Conservation (phyloP, 2,797 vertebrate genomes). For the Sternarchorhynchus goeldii region DNA sequence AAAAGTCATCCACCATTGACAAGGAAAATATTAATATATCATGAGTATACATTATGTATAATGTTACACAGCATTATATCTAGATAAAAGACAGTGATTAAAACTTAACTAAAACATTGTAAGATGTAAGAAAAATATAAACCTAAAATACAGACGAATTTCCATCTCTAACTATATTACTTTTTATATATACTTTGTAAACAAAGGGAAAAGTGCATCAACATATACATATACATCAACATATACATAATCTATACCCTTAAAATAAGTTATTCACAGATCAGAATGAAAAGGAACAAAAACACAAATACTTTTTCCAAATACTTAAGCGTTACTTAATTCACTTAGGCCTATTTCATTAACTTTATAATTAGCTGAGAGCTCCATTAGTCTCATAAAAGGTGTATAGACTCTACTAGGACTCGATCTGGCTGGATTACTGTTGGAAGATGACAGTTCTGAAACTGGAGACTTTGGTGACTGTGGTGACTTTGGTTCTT, state of each 20-base stretch:
- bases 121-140: slow-evolving; percentile 48
- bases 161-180: slow-evolving; percentile 47
- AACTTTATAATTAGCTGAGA: slow-evolving; percentile 71
- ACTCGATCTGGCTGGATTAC: slow-evolving; percentile 57
- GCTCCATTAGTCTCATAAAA: slow-evolving; percentile 88
- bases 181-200: slow-evolving; percentile 58
- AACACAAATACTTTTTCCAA: slow-evolving; percentile 33
- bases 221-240: slow-evolving; percentile 44
- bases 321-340: slow-evolving; percentile 3
- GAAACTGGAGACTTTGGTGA: slow-evolving; percentile 16
- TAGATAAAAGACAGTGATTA: slow-evolving; percentile 52
- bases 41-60: not conserved
- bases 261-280: slow-evolving; percentile 65
- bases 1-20: not conserved
- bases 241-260: slow-evolving; percentile 21
- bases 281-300: slow-evolving; percentile 37
- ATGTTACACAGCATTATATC: slow-evolving; percentile 55
- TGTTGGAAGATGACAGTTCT: slow-evolving; percentile 46
- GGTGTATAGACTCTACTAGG: slow-evolving; percentile 77
- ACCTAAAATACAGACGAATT: slow-evolving; percentile 39
- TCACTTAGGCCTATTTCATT: slow-evolving; percentile 24
- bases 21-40: slow-evolving; percentile 7
- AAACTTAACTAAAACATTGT: slow-evolving; percentile 59
- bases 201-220: slow-evolving; percentile 65
- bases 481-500: slow-evolving; percentile 53